phyloP scores from a whole-genome alignment of 2,113 vertebrate species.

The Ardeotis arabs region DNA sequence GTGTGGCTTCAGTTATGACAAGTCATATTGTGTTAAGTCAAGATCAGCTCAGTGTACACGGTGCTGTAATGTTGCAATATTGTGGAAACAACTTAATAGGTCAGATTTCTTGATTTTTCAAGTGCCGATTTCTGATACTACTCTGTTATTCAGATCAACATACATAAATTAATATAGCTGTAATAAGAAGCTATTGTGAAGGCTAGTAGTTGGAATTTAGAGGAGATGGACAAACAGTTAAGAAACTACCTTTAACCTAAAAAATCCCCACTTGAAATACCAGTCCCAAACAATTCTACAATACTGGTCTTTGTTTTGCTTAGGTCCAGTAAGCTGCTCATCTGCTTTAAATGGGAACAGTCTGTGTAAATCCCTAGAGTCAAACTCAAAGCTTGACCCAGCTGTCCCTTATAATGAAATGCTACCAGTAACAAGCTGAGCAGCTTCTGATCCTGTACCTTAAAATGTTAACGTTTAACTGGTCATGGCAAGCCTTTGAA shows the following conservation, averaged over 20 bases:
- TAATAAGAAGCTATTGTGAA: neutral
- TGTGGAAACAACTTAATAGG: neutral
- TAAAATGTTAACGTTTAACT: neutral
- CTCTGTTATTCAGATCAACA: neutral
- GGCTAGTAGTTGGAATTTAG: neutral
- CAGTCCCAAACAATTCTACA: neutral
- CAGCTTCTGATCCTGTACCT: neutral
- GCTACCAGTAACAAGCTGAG: constrained; percentile 10
- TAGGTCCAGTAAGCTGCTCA: neutral
- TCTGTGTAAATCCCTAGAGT: neutral
- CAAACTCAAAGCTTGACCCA: neutral
- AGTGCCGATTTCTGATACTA: neutral
- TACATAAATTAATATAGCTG: neutral
- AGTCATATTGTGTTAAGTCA: constrained; percentile 3
- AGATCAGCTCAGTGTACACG: neutral
- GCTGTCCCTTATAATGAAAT: constrained; percentile 27
- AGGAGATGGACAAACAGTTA: neutral
- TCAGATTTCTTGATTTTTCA: neutral
- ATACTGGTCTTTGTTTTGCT: neutral
- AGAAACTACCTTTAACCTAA: neutral
- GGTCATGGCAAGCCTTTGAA: neutral
- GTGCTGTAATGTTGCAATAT: neutral
- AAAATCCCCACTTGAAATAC: neutral
- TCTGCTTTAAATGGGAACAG: neutral
- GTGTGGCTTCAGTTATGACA: neutral